These are phyloP conservation scores for Danio jaintianensis DNA, from an alignment of 2,797 vertebrate genomes.

Conservation along the genomic window DNA sequence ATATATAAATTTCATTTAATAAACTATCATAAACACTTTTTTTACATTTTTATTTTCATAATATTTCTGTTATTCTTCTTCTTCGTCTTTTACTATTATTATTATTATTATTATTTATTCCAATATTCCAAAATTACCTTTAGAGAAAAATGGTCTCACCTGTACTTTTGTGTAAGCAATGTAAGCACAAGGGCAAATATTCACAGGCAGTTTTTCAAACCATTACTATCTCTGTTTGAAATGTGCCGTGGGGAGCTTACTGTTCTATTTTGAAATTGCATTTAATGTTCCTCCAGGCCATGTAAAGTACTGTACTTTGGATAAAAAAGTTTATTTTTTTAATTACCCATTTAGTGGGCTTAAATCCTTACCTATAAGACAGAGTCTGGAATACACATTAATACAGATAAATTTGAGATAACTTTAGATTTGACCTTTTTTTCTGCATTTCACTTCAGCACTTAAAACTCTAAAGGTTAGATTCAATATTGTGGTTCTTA, in stretches of 20 bases:
- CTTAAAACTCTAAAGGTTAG: background rate
- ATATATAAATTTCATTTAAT: too few relatives aligned
- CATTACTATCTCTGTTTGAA: constrained; percentile 13
- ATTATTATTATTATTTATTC: too few relatives aligned
- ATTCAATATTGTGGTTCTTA: background rate
- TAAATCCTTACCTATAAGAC: constrained; percentile 10
- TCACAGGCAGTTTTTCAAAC: constrained; percentile 18
- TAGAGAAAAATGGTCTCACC: background rate
- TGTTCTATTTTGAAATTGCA: constrained; percentile 34
- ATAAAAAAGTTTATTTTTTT: constrained; percentile 21
- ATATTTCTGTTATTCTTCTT: too few relatives aligned
- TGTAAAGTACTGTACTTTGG: constrained; percentile 11
- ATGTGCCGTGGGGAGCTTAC: background rate
- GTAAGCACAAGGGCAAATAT: constrained; percentile 23
- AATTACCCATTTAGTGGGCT: constrained; percentile 23
- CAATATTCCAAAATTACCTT: background rate
- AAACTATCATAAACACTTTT: too few relatives aligned
- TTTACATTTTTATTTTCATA: too few relatives aligned
- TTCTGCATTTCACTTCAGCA: background rate
- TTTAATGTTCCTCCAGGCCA: constrained; percentile 28
- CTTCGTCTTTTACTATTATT: too few relatives aligned
- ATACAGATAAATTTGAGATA: too few relatives aligned
- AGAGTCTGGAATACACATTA: constrained; percentile 4
- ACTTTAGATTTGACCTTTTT: background rate
- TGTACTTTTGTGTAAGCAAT: constrained; percentile 11